Evolutionary conservation across 2,113 vertebrate species (phyloP).

Genomic region (Setophaga kirtlandii): DNA sequence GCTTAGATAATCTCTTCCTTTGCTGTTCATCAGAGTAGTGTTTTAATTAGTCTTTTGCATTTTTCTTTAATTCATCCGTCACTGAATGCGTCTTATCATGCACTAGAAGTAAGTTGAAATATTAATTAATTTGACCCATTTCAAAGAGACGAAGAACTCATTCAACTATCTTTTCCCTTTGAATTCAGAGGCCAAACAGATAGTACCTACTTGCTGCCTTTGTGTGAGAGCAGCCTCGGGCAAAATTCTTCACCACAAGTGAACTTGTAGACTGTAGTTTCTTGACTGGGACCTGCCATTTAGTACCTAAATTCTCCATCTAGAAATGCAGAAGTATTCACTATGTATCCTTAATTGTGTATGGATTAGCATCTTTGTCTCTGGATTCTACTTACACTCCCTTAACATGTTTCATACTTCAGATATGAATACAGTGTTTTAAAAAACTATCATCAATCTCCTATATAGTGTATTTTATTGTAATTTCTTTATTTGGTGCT

Average conservation of each 20-base stretch:
- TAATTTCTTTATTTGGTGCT: background rate
- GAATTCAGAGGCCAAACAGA: background rate
- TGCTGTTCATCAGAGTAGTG: background rate
- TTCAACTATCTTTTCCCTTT: background rate
- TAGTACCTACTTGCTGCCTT: background rate
- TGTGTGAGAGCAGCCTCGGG: background rate
- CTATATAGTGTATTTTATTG: background rate
- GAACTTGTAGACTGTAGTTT: background rate
- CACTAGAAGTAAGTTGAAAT: background rate
- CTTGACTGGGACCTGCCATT: background rate
- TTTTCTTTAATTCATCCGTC: slow-evolving; percentile 34
- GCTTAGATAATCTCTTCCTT: background rate
- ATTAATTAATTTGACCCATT: slow-evolving; percentile 49
- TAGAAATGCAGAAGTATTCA: background rate
- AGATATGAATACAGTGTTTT: background rate
- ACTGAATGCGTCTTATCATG: background rate
- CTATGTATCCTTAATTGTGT: background rate
- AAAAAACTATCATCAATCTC: background rate
- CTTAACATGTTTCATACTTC: background rate
- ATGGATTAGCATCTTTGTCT: background rate
- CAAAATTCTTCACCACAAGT: background rate
- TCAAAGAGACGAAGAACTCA: background rate
- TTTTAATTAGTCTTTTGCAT: background rate
- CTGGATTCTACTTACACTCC: background rate
- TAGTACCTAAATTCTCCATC: background rate